Percentiles rank a stretch among this genome's conserved stretches.
Conservation (phyloP, 2,888 invertebrate genomes). For the Drepana falcataria region DNA sequence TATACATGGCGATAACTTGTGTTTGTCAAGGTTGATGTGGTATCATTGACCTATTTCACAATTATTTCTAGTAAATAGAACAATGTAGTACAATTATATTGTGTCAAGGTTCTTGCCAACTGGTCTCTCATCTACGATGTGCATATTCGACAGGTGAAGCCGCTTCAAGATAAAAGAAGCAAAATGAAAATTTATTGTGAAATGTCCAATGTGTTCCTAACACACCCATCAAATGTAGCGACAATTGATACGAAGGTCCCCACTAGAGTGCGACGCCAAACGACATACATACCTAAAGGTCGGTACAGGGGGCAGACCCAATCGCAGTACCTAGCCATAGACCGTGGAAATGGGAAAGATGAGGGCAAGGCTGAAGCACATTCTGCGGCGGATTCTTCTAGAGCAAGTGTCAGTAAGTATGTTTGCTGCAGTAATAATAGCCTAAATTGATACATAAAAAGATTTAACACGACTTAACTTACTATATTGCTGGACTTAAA, state of each 20-base stretch:
- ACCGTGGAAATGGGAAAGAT: slow-evolving; percentile 74
- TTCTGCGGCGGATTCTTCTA: slow-evolving; percentile 84
- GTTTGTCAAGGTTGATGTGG: slow-evolving; percentile 49
- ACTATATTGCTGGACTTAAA: not conserved
- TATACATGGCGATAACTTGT: slow-evolving; percentile 37
- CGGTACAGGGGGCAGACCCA: slow-evolving; percentile 88
- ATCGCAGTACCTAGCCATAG: slow-evolving; percentile 86
- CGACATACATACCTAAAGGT: slow-evolving; percentile 45
- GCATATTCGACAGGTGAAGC: slow-evolving; percentile 37
- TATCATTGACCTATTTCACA: slow-evolving; percentile 64
- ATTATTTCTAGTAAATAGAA: slow-evolving; percentile 44
- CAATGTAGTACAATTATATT: slow-evolving; percentile 21
- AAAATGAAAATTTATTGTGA: slow-evolving; percentile 34
- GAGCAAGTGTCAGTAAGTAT: slow-evolving; percentile 85
- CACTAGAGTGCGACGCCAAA: slow-evolving; percentile 40
- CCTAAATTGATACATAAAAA: too few relatives aligned
- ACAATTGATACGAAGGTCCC: not conserved
- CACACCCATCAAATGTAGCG: slow-evolving; percentile 6
- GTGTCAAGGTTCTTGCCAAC: slow-evolving; percentile 31
- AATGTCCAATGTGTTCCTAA: slow-evolving; percentile 14
- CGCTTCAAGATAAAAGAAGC: slow-evolving; percentile 15
- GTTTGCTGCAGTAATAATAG: too few relatives aligned
- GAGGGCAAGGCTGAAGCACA: slow-evolving; percentile 90
- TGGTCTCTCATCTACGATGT: slow-evolving; percentile 6
- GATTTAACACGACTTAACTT: too few relatives aligned